These are phyloP conservation scores for Arrhamphus sclerolepis DNA, from an alignment of 2,797 vertebrate species.

Conservation along the genomic window DNA sequence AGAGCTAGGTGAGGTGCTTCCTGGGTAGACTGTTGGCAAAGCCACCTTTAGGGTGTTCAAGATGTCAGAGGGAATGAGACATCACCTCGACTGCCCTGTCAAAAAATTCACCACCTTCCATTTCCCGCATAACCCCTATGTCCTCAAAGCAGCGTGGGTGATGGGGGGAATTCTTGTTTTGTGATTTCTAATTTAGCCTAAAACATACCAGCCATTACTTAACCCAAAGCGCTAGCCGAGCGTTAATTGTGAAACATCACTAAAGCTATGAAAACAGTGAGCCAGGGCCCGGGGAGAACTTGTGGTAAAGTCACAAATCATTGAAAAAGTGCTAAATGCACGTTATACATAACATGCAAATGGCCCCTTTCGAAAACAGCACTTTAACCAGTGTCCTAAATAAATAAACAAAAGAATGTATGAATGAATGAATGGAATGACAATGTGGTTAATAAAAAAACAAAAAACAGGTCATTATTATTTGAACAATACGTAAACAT, in stretches of 20 bases:
- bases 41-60: conserved; percentile 79
- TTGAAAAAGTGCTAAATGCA: conserved; percentile 55
- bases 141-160: conserved; percentile 63
- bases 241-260: conserved; percentile 80
- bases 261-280: conserved; percentile 76
- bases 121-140: conserved; percentile 70
- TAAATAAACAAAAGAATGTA: too few relatives aligned
- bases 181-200: conserved; percentile 70
- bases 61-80: conserved; percentile 80
- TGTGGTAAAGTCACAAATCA: conserved; percentile 58
- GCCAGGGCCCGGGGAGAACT: conserved; percentile 60
- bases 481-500: not conserved
- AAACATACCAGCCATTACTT: conserved; percentile 65
- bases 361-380: too few relatives aligned
- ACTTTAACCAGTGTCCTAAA: too few relatives aligned
- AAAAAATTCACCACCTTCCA: conserved; percentile 81
- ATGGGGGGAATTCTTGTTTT: conserved; percentile 70
- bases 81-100: conserved; percentile 77
- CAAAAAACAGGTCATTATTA: too few relatives aligned
- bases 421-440: conserved; percentile 15
- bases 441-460: not conserved
- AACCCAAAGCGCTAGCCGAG: conserved; percentile 68
- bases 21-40: conserved; percentile 76
- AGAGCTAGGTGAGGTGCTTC: conserved; percentile 79
- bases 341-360: conserved; percentile 34